These are phyloP conservation scores for Orchesellides sinensis DNA, from an alignment of 2,888 invertebrate species.

Conservation along the genomic window DNA sequence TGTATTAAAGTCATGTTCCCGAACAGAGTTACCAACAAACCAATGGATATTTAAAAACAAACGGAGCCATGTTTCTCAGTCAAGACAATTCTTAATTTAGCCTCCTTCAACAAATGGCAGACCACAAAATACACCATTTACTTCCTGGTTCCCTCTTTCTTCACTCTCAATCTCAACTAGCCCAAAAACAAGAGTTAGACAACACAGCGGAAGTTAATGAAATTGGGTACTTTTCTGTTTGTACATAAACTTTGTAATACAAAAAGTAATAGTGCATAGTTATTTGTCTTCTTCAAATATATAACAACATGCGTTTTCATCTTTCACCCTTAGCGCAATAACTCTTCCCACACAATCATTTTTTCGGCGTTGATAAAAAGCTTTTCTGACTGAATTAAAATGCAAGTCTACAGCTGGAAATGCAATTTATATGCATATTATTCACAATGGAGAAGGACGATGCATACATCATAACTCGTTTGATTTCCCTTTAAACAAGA, in stretches of 20 bases:
- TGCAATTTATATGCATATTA: slow-evolving; percentile 25
- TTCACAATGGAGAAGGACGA: not conserved
- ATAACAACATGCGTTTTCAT: slow-evolving; percentile 16
- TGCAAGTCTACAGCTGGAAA: not conserved
- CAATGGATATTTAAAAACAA: no score
- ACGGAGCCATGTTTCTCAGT: slow-evolving; percentile 9
- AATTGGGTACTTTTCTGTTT: not conserved
- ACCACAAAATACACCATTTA: not conserved
- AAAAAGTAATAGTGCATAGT: not conserved
- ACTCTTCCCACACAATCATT: not conserved
- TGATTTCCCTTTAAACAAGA: slow-evolving; percentile 28
- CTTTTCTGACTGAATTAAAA: not conserved
- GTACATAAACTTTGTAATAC: not conserved
- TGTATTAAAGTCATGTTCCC: no score
- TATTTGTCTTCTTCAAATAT: slow-evolving; percentile 19
- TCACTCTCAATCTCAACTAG: not conserved
- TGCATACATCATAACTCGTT: slow-evolving; percentile 30
- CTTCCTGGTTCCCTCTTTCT: not conserved
- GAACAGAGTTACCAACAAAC: no score
- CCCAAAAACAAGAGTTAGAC: no score
- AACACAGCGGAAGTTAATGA: not conserved
- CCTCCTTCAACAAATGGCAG: not conserved
- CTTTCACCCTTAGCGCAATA: slow-evolving; percentile 21
- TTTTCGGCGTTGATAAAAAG: not conserved
- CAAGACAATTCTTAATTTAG: slow-evolving; percentile 25